Evolutionary conservation across 2,113 vertebrate species (phyloP).

Genomic region (Oncorhynchus kisutch): DNA sequence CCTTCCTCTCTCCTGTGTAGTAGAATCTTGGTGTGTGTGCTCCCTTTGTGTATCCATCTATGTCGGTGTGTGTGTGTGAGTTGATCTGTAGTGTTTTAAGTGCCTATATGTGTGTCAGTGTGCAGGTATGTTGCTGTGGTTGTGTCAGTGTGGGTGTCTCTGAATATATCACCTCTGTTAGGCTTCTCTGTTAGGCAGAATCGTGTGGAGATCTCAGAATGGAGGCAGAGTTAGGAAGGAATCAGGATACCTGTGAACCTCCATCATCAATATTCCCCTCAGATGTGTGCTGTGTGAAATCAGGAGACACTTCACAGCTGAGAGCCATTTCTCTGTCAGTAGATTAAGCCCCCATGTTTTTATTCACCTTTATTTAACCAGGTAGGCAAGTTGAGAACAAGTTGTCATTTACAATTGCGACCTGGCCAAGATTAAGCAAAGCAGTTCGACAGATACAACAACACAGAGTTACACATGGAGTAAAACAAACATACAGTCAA

Average conservation of each 20-base stretch:
- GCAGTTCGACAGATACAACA: too few relatives aligned
- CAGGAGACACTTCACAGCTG: background rate
- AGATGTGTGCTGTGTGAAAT: constrained; percentile 21
- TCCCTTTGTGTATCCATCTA: background rate
- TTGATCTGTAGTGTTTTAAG: constrained; percentile 39
- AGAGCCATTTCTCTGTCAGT: background rate
- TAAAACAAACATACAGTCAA: too few relatives aligned
- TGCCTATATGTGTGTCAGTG: constrained; percentile 48
- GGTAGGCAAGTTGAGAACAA: too few relatives aligned
- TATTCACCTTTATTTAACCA: too few relatives aligned
- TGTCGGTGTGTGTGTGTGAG: background rate
- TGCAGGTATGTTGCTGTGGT: constrained; percentile 5
- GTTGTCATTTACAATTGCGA: too few relatives aligned
- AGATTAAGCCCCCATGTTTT: too few relatives aligned
- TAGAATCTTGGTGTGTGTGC: constrained; percentile 3
- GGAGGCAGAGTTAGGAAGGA: background rate
- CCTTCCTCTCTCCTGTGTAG: background rate
- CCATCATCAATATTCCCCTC: constrained; percentile 31
- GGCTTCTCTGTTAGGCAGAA: constrained; percentile 21
- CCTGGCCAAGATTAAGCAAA: too few relatives aligned
- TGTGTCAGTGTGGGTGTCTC: background rate
- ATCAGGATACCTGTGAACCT: background rate
- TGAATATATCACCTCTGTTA: constrained; percentile 21
- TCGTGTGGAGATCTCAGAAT: constrained; percentile 5
- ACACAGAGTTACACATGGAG: too few relatives aligned